Evolutionary conservation across 2,113 vertebrate species (phyloP).

Genomic region (Eurypyga helias): DNA sequence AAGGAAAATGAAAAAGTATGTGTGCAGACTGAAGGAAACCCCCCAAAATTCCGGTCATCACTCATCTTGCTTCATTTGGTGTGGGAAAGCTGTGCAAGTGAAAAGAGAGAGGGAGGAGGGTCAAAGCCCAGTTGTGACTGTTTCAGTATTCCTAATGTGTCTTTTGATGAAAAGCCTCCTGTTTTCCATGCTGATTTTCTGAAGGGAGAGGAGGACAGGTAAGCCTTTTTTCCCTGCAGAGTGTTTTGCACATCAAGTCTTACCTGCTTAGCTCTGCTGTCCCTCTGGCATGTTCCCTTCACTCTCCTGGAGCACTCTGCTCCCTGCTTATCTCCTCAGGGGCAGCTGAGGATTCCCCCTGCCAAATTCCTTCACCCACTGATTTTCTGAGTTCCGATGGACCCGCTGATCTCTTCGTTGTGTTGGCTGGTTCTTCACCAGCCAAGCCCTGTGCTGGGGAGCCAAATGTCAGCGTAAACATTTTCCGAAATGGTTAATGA

Average conservation of each 20-base stretch:
- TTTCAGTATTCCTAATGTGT: not conserved
- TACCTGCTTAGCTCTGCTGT: not conserved
- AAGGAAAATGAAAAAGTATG: slow-evolving; percentile 36
- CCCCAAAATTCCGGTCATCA: slow-evolving; percentile 21
- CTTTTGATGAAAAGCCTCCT: not conserved
- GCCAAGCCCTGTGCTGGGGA: not conserved
- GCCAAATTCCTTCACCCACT: not conserved
- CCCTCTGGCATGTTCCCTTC: too few relatives aligned
- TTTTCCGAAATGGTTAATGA: not conserved
- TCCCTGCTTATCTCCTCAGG: not conserved
- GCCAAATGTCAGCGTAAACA: not conserved
- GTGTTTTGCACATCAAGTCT: not conserved
- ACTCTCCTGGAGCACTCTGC: not conserved
- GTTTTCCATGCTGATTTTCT: not conserved
- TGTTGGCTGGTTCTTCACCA: not conserved
- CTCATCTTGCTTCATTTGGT: slow-evolving; percentile 31
- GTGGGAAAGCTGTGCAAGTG: not conserved
- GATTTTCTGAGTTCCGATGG: not conserved
- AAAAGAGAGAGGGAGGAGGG: not conserved
- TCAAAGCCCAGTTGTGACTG: not conserved
- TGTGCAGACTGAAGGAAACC: slow-evolving; percentile 19
- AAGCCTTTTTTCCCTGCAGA: not conserved
- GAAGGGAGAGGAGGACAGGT: not conserved
- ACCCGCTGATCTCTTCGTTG: not conserved
- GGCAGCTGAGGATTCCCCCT: not conserved